Evolutionary conservation across 1,140 invertebrate genomes (phyloP), one percentile per base, ranked within the genome.

Genomic region (Drosophila kepulauana): DNA sequence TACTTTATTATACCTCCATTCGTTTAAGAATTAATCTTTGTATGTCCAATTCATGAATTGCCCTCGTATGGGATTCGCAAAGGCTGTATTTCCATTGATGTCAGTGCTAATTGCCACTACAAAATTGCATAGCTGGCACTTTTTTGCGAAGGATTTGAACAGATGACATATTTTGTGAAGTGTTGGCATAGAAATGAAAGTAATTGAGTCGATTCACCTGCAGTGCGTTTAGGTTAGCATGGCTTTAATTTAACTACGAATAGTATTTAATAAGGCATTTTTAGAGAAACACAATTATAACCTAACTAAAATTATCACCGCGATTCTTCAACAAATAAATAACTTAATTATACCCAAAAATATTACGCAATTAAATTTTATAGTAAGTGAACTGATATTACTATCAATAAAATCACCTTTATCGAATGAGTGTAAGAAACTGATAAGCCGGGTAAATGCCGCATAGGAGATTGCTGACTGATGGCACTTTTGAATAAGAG

Each of bases 31-130:
- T 43, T 3, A n/a, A 43, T 5, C 35, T 5, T 5, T 41, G 11
- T 6, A 5, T n/a, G 15, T 0, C 1, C 2, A 52, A 6, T 41
- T 4, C 13, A 38, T 7, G 1, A 52, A 4, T 46, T 15, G 7
- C 62, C 49, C 49, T 57, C 35, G 54, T 3, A 11, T 6, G 69
- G 46, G 52, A 70, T 64, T 76, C 38, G 25, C 5, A 59, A 58
- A 30, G 58, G 25, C 35, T 74, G 63, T 63, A 51, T 58, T 58
- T 62, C 66, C 25, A 64, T 64, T 57, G 51, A 62, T 64, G 75
- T 73, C 59, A 59, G 48, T 79, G 63, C 73, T 87, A 87, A 87
- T 87, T 87, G 82, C 56, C 76, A 72, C 82, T 78, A 61, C 59
- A 75, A 75, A 75, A 66, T 46, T 30, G 59, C 20, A 54, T 56